phyloP scores from a whole-genome alignment of 2,797 vertebrate genomes.

The Cacajao melanocephalus region DNA sequence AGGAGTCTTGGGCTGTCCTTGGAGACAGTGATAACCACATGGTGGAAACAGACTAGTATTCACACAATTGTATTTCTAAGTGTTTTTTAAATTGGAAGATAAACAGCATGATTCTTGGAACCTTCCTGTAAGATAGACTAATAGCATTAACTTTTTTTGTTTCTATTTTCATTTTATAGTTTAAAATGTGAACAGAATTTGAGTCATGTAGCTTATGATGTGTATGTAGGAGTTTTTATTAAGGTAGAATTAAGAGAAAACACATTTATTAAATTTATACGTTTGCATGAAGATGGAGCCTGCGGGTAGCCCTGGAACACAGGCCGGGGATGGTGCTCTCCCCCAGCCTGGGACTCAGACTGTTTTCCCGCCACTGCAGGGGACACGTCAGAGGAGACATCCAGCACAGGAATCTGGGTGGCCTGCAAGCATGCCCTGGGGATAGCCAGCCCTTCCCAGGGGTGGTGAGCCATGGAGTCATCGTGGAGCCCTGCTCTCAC shows the following conservation, averaged over 20 bases:
- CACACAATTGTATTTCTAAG: neutral
- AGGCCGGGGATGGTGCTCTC: neutral
- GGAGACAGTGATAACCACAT: fast-evolving
- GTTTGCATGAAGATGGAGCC: neutral
- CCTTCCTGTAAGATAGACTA: neutral
- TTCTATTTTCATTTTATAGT: neutral
- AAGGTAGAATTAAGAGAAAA: neutral
- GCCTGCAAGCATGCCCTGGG: neutral
- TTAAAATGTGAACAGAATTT: neutral
- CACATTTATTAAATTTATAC: neutral
- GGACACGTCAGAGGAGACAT: neutral
- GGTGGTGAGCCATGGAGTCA: fast-evolving
- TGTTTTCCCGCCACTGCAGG: neutral
- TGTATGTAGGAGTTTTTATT: neutral
- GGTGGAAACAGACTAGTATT: neutral
- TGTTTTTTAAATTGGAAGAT: neutral
- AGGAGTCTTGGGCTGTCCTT: neutral
- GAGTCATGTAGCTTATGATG: neutral
- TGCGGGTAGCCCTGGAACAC: fast-evolving
- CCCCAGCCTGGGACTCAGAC: fast-evolving
- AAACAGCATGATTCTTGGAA: neutral
- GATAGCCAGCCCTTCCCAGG: fast-evolving
- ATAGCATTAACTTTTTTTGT: neutral
- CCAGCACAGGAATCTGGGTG: fast-evolving
- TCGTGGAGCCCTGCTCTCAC: fast-evolving